Evolutionary conservation across 2,888 invertebrate species (phyloP), one percentile per base, ranked within the genome.

Genomic region (Seira musarum): DNA sequence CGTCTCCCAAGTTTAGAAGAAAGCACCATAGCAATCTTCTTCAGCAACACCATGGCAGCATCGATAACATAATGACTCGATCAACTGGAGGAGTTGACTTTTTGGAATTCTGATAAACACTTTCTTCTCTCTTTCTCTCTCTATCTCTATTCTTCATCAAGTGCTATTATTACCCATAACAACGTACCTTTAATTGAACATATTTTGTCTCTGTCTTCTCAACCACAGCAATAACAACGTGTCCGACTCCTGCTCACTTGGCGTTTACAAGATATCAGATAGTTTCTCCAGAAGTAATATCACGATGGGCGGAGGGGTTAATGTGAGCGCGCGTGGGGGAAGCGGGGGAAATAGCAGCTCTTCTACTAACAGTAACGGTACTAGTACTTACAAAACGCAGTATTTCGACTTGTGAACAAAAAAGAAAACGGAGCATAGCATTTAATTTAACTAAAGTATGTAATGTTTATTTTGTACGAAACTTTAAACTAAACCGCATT

Each of bases 61-160:
- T 22, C 17, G 77, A 77, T 10, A 69, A 70, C 49, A 77, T 77
- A 17, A 77, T 77, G 77, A 77, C 69, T 24, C 49, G 77, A 25
- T 61, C 61, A 13, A 77, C 77, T 17, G 77, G 77, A 0, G 77
- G 70, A 3, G 46, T 70, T 15, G 49, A 64, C 15, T 77, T 70
- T 57, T 65, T 77, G 19, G 40, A 77, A 21, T 77, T 77, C 57
- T 77, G 65, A 77, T 69, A 24, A 21, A 61, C 60, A 53, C 21
- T 30, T 8, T 30, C 8, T 30, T 8, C 8, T 30, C 8, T 30
- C 30, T 30, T 8, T 30, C 30, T 30, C 3, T 30, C 30, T 30
- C 30, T 30, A 2, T 15, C 24, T n/a, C 19, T 67, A 3, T 46
- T 67, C 6, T 40, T 46, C n/a, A 40, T 21, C 21, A 67, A 61